A percentile compares a stretch with the other conserved stretches of the same genome.
Conservation (phyloP, 1,140 invertebrate species). For the Drosophila pseudoananassae region DNA sequence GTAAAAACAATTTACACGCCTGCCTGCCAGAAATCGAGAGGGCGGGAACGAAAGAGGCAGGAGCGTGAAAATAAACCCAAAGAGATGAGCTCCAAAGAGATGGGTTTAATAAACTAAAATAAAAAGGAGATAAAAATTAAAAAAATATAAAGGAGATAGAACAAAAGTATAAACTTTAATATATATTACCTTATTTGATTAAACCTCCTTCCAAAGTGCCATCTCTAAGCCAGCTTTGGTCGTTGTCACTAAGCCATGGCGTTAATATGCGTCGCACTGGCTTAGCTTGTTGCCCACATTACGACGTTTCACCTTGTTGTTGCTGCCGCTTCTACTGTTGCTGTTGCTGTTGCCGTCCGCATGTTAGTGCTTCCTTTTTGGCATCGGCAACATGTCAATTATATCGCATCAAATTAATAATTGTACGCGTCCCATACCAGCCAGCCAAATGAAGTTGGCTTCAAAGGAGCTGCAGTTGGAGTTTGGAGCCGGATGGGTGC, state of each 20-base stretch:
- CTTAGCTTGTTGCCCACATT: slow-evolving; percentile 67
- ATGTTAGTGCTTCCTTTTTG: slow-evolving; percentile 80
- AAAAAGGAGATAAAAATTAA: neutral
- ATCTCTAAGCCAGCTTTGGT: slow-evolving; percentile 38
- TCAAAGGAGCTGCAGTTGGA: slow-evolving; percentile 43
- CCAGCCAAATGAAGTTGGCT: slow-evolving; percentile 68
- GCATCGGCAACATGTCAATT: slow-evolving; percentile 83
- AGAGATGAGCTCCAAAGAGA: slow-evolving; percentile 13
- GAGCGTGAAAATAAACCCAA: slow-evolving; percentile 25
- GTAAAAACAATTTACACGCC: slow-evolving; percentile 83
- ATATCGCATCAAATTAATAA: slow-evolving; percentile 83
- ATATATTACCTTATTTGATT: neutral
- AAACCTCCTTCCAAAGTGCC: slow-evolving; percentile 8
- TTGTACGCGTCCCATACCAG: slow-evolving; percentile 68
- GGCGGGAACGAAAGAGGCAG: slow-evolving; percentile 9
- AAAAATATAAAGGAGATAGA: neutral
- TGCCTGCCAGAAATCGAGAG: slow-evolving; percentile 61
- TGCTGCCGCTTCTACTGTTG: slow-evolving; percentile 15
- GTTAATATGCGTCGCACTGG: slow-evolving; percentile 74
- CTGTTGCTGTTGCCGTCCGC: slow-evolving; percentile 29
- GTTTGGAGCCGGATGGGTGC: slow-evolving; percentile 16
- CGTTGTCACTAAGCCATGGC: slow-evolving; percentile 53
- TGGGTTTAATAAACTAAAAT: neutral
- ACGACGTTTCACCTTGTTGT: slow-evolving; percentile 27
- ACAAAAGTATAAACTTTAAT: neutral